Percentiles rank a stretch among this genome's conserved stretches.
phyloP scores from a whole-genome alignment of 2,888 invertebrate genomes.

The Agonum fuliginosum region DNA sequence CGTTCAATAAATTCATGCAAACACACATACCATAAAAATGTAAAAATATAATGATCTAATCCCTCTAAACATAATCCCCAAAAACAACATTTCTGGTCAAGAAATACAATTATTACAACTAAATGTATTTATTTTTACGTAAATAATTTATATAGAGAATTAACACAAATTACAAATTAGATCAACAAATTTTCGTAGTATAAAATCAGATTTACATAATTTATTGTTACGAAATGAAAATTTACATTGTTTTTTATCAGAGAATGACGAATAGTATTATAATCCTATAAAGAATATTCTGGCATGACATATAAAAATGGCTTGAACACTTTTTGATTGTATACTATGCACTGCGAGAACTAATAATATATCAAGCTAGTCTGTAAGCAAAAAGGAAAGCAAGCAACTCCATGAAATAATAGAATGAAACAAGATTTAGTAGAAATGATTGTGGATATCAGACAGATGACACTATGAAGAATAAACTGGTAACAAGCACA shows the following conservation, averaged over 20 bases:
- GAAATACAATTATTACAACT: slow-evolving; percentile 23
- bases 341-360: slow-evolving; percentile 5
- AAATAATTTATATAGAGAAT: slow-evolving; percentile 38
- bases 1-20: neutral
- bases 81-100: neutral
- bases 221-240: slow-evolving; percentile 11
- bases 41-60: neutral
- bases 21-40: neutral
- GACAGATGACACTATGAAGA: slow-evolving; percentile 22
- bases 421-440: neutral
- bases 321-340: slow-evolving; percentile 27
- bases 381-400: slow-evolving; percentile 10
- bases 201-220: slow-evolving; percentile 34
- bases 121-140: slow-evolving; percentile 39
- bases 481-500: slow-evolving; percentile 31
- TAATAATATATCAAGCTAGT: neutral
- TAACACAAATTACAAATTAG: slow-evolving; percentile 28
- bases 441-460: neutral
- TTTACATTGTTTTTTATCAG: slow-evolving; percentile 21
- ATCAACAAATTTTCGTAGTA: slow-evolving; percentile 19
- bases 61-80: slow-evolving; percentile 3
- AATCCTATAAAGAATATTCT: neutral
- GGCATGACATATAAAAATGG: slow-evolving; percentile 26
- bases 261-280: slow-evolving; percentile 34
- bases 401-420: slow-evolving; percentile 1